Evolutionary conservation across 2,888 invertebrate genomes (phyloP).

Genomic region (Ochropacha duplaris): DNA sequence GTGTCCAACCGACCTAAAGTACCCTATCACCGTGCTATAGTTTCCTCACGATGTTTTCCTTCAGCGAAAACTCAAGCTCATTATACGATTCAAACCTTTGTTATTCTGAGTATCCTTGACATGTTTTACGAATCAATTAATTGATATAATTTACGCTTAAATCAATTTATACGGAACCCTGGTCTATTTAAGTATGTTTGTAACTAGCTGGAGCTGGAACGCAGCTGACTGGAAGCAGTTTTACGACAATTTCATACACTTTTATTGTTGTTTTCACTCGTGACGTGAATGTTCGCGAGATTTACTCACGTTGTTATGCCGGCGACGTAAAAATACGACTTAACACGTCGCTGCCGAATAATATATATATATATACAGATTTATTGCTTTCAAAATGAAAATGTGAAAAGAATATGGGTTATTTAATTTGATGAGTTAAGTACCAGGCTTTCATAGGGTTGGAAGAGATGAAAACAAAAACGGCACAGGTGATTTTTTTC

Average conservation of each 20-base stretch:
- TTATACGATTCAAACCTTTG: no score
- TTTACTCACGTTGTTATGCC: neutral
- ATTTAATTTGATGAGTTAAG: neutral
- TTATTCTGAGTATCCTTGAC: no score
- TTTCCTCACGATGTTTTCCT: no score
- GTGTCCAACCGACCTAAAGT: no score
- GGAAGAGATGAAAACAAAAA: no score
- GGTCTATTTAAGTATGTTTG: neutral
- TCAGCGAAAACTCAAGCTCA: no score
- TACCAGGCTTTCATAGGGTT: no score
- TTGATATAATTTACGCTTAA: no score
- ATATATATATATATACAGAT: neutral
- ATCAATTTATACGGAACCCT: no score
- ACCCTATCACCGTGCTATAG: no score
- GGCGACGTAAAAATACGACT: neutral
- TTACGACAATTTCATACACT: neutral
- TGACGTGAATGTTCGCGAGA: neutral
- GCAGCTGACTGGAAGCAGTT: neutral
- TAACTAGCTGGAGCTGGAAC: neutral
- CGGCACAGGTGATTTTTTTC: no score
- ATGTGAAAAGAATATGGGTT: neutral
- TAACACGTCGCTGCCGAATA: neutral
- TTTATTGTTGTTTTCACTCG: neutral
- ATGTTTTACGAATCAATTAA: no score
- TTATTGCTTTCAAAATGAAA: neutral